These are phyloP conservation scores for Zaprionus lachaisei DNA, from an alignment of 1,140 invertebrate genomes.

Conservation along the genomic window DNA sequence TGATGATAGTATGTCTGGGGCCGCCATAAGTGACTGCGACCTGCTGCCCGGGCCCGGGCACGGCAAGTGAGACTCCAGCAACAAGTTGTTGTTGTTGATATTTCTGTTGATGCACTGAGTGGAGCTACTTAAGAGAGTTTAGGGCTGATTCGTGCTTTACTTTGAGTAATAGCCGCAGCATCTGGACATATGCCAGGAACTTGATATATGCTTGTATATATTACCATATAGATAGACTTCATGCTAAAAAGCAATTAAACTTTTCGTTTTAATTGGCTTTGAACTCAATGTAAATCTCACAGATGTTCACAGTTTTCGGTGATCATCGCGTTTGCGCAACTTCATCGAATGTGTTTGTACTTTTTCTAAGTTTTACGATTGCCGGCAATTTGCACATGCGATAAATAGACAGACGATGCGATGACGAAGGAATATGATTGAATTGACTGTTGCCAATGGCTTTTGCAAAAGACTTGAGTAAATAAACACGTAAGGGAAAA, in stretches of 20 bases:
- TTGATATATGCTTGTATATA: slow-evolving; percentile 10
- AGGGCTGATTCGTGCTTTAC: slow-evolving; percentile 14
- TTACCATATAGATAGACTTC: not conserved
- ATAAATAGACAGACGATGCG: slow-evolving; percentile 45
- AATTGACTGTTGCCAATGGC: slow-evolving; percentile 21
- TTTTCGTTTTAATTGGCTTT: slow-evolving; percentile 43
- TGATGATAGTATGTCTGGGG: slow-evolving; percentile 51
- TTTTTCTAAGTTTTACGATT: slow-evolving; percentile 46
- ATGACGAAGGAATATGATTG: slow-evolving; percentile 9
- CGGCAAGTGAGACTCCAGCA: not conserved
- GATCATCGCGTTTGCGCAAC: slow-evolving; percentile 40
- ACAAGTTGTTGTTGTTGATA: slow-evolving; percentile 30
- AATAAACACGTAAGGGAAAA: slow-evolving; percentile 46
- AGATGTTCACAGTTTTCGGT: not conserved
- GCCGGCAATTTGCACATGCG: slow-evolving; percentile 39
- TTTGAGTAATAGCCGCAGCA: not conserved
- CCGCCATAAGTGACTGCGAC: slow-evolving; percentile 33
- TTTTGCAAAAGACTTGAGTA: slow-evolving; percentile 47
- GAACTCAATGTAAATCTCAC: slow-evolving; percentile 12
- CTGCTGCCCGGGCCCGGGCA: slow-evolving; percentile 36
- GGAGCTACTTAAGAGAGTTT: slow-evolving; percentile 41
- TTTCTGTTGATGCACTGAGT: slow-evolving; percentile 22
- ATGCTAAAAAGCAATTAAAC: not conserved
- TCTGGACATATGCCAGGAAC: slow-evolving; percentile 52
- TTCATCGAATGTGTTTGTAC: slow-evolving; percentile 18